phyloP scores from a whole-genome alignment of 1,140 invertebrate species.

The Contarinia nasturtii region DNA sequence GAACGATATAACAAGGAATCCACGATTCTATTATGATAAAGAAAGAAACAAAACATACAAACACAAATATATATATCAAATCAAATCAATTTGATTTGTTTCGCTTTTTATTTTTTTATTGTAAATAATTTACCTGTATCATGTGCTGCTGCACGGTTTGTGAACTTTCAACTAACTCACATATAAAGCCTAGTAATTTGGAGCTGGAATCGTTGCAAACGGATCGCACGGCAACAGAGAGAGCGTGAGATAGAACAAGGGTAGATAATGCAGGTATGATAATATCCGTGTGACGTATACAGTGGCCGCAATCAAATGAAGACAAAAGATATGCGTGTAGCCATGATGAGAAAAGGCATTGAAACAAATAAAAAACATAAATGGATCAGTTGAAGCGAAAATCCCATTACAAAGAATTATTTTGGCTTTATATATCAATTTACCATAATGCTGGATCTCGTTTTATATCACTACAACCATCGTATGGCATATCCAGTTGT shows the following conservation, averaged over 20 bases:
- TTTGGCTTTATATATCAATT: slow-evolving; percentile 10
- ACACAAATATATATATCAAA: not conserved
- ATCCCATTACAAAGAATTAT: not conserved
- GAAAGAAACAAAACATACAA: not conserved
- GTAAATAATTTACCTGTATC: slow-evolving; percentile 48
- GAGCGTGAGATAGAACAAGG: no score
- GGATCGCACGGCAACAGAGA: no score
- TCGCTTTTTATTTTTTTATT: not conserved
- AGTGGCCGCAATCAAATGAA: not conserved
- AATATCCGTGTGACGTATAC: not conserved
- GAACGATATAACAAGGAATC: slow-evolving; percentile 94
- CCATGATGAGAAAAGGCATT: no score
- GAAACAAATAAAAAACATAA: no score
- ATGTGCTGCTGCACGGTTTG: slow-evolving; percentile 97
- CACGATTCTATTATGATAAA: slow-evolving; percentile 40
- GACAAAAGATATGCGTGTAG: no score
- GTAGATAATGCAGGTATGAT: no score
- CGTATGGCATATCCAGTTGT: slow-evolving; percentile 85
- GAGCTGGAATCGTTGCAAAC: slow-evolving; percentile 46
- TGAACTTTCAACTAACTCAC: slow-evolving; percentile 90
- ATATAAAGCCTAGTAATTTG: slow-evolving; percentile 90
- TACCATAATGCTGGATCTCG: slow-evolving; percentile 74
- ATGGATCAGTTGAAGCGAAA: no score
- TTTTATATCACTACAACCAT: slow-evolving; percentile 56
- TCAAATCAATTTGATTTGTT: not conserved